A percentile compares a stretch with the other conserved stretches of the same genome.
These are phyloP conservation scores for Sparidentex hasta DNA, from an alignment of 2,797 vertebrate species.

Conservation along the genomic window DNA sequence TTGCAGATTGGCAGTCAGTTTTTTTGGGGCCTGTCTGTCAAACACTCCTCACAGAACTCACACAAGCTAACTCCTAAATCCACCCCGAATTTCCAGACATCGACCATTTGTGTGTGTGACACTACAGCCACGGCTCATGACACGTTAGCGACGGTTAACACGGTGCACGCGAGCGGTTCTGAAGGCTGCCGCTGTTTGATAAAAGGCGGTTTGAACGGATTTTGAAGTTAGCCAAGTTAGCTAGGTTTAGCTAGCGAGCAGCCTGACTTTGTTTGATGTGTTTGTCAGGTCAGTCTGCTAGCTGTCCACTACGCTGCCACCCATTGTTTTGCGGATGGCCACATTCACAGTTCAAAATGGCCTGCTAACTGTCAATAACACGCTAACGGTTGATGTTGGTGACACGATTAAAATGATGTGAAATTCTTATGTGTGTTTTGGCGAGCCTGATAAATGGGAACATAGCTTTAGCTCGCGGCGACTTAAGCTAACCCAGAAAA, in stretches of 20 bases:
- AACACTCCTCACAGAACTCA: conserved; percentile 44
- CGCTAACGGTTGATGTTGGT: fast-evolving
- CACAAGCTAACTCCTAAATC: conserved; percentile 5
- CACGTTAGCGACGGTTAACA: fast-evolving
- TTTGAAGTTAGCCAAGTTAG: conserved; percentile 62
- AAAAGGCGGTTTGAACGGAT: conserved; percentile 3
- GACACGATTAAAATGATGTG: background rate
- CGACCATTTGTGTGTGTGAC: conserved; percentile 11
- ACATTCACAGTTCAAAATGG: background rate
- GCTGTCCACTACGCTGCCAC: conserved; percentile 67
- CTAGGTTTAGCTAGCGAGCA: conserved; percentile 51
- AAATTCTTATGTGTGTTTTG: background rate
- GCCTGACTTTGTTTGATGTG: conserved; percentile 82
- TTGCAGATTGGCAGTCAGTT: conserved; percentile 45
- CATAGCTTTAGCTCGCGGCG: background rate
- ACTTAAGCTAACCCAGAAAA: conserved; percentile 41
- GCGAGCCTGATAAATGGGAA: conserved; percentile 15
- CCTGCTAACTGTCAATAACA: background rate
- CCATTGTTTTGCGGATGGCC: conserved; percentile 61
- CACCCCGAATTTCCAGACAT: background rate
- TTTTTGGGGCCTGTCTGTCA: conserved; percentile 69
- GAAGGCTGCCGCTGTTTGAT: background rate
- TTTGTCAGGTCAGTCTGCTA: conserved; percentile 80
- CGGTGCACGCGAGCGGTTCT: fast-evolving
- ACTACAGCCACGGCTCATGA: background rate